Base-by-base conservation (phyloP, 23 tunicate species). In the Styela plicata region DNA sequence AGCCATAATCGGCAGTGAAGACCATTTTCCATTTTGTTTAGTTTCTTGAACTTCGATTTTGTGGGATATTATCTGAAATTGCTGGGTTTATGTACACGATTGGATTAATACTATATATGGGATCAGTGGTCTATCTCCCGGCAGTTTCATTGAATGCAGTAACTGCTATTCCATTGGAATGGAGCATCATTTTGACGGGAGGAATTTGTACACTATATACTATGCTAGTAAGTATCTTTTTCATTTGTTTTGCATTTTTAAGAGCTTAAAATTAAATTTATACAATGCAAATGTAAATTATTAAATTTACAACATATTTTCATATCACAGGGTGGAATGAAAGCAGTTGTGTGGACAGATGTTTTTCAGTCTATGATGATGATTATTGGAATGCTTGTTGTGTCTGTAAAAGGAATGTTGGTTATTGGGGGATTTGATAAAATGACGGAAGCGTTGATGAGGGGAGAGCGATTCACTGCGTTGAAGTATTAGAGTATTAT, bases 171-270 rank as follows among this genome's bases (percentile, higher is more conserved):
- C 34, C 34, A 29, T 71, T 71, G 77, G 77, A 27, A 71, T 71
- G 77, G 77, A 71, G 77, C 34, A 71, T 71, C 17, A 34, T 30
- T 28, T 3, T 71, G 77, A 71, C 77, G 17, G 34, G 77, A 3
- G 77, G 32, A 27, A 71, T 71, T 16, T 71, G 77, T 36, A 71
- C 77, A 3, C 34, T 71, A 21, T 71, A 71, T 36, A 71, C 77
- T 28, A 71, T 36, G 2, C 29, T 71, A 36, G 77, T 71, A 17
- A 71, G 77, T 57, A 57, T 20, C 20, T 18, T 18, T 18, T 57
- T 57, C 64, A 57, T 57, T 18, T 18, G 18, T 57, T 57, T 57
- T 18, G 64, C n/a, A n/a, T n/a, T n/a, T n/a, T n/a, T n/a, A n/a
- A n/a, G n/a, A n/a, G n/a, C n/a, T n/a, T n/a, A n/a, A n/a, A n/a